Evolutionary conservation across 2,113 vertebrate species (phyloP).

Genomic region (Carlito syrichta): DNA sequence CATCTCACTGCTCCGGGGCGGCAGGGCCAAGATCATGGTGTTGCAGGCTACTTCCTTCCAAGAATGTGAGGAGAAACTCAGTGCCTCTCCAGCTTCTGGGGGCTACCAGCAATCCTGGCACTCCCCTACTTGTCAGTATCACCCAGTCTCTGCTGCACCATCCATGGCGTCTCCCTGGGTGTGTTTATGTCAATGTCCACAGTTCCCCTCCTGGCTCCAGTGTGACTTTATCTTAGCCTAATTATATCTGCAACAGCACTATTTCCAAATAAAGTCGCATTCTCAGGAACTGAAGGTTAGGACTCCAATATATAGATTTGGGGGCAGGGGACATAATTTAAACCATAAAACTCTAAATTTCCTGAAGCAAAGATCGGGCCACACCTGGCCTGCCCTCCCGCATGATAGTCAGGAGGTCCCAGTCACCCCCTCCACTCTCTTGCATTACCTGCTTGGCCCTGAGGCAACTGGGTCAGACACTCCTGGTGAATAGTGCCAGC

Average conservation of each 20-base stretch:
- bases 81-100: too few relatives aligned
- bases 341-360: not conserved
- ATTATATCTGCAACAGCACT: not conserved
- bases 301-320: not conserved
- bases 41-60: too few relatives aligned
- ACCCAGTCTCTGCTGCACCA: too few relatives aligned
- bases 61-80: too few relatives aligned
- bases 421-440: not conserved
- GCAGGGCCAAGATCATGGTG: too few relatives aligned
- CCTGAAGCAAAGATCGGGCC: not conserved
- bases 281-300: not conserved
- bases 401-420: not conserved
- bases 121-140: too few relatives aligned
- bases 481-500: not conserved
- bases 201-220: too few relatives aligned
- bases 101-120: too few relatives aligned
- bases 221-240: not conserved
- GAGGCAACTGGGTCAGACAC: not conserved
- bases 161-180: too few relatives aligned
- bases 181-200: too few relatives aligned
- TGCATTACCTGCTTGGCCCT: not conserved
- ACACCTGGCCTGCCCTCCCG: not conserved
- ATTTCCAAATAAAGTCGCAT: not conserved
- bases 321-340: not conserved
- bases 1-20: too few relatives aligned